phyloP scores from a whole-genome alignment of 2,797 vertebrate genomes.

The Melanotaenia trifasciata region DNA sequence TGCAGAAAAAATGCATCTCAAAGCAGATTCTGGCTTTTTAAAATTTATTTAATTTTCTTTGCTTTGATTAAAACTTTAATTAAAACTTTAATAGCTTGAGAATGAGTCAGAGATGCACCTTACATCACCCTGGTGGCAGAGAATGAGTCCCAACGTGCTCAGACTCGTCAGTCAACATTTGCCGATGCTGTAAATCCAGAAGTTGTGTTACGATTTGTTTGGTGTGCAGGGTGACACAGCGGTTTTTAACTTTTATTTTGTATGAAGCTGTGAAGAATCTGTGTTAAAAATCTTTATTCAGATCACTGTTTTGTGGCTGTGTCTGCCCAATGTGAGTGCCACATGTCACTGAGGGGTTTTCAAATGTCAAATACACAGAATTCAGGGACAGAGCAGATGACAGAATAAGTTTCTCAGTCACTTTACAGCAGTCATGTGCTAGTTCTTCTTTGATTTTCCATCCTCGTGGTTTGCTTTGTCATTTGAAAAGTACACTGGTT shows the following conservation, averaged over 20 bases:
- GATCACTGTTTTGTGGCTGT: conserved; percentile 18
- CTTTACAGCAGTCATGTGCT: conserved; percentile 9
- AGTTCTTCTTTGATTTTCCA: conserved; percentile 6
- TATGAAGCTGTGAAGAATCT: conserved; percentile 28
- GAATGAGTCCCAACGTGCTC: conserved; percentile 34
- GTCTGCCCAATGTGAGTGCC: conserved; percentile 12
- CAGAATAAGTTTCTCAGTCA: conserved; percentile 15
- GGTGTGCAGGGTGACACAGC: conserved; percentile 25
- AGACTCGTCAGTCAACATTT: conserved; percentile 32
- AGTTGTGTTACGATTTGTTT: conserved; percentile 34
- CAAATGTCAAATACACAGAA: conserved; percentile 19
- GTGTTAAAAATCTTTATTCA: conserved; percentile 38
- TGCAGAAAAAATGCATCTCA: conserved; percentile 50
- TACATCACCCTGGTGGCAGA: conserved; percentile 46
- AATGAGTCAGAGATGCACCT: conserved; percentile 44
- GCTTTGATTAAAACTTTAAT: conserved; percentile 34
- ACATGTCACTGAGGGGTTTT: conserved; percentile 20
- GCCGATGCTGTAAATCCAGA: conserved; percentile 29
- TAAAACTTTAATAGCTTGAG: conserved; percentile 49
- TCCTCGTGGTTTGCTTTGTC: conserved; percentile 12
- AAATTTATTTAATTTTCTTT: too few species aligned
- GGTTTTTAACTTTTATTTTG: conserved; percentile 43
- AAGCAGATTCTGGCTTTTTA: conserved; percentile 34
- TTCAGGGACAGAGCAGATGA: conserved; percentile 13
- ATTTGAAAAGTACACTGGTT: conserved; percentile 39